Base-by-base conservation (phyloP, 2,797 vertebrate genomes). In the Eulemur albifrons region DNA sequence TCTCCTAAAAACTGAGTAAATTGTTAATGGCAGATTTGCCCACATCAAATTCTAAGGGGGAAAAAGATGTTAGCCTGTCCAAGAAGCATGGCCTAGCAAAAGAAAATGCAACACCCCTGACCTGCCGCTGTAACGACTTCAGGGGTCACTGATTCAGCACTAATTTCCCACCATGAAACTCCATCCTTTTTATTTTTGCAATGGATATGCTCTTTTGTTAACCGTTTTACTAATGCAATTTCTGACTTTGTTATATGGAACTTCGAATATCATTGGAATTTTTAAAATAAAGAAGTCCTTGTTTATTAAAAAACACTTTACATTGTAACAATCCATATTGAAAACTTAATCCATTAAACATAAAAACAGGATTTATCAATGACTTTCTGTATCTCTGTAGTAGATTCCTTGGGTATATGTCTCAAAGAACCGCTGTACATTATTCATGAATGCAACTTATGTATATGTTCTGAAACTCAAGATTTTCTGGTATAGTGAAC, bases 191-290 rank as follows among this genome's bases (percentile, higher is more conserved):
- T 92, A 89, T 59, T 95, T 95, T 94, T 95, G 59, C 79, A 63
- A 27, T 43, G 48, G 30, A 92, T 89, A 23, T 18, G 45, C 23
- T 59, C 80, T 97, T 92, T 94, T 92, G 45, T 92, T 97, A 97
- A 97, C 97, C 95, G 92, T 97, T 97, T 96, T 88, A 85, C 94
- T 98, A 95, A 97, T 98, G 96, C 95, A 23, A n/a, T 97, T 94
- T 94, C 77, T 86, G 69, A 57, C 45, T 70, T 65, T 97, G 59
- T 97, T 95, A 94, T 2, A 8, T 80, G 81, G 88, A 95, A 94
- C 85, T 97, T 93, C 88, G 90, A 97, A 75, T 93, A 40, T 90
- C 95, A 77, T 14, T 93, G 90, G 65, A 92, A 88, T 97, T 97
- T 97, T 98, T 87, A 65, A 95, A 93, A 90, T 95, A 63, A 93